These are phyloP conservation scores for Drosophila grimshawi DNA, from an alignment of 1,140 invertebrate genomes.

Conservation along the genomic window DNA sequence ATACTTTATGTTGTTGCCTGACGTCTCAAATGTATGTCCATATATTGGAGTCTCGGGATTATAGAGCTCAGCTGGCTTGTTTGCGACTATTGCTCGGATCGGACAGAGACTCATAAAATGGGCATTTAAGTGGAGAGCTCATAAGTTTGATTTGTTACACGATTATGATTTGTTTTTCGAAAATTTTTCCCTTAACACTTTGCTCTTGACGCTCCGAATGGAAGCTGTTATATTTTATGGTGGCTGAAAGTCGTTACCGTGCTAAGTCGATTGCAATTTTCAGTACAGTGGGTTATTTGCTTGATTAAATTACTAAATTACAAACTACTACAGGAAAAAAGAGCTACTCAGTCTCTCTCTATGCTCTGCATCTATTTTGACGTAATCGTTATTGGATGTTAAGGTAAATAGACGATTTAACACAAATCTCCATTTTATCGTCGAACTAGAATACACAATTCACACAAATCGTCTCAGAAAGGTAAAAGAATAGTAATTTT, in stretches of 20 bases:
- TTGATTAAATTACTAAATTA: neutral
- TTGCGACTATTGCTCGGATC: constrained; percentile 13
- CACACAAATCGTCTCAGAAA: no score
- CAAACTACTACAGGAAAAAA: no score
- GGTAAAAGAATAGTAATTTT: no score
- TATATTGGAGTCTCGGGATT: constrained; percentile 37
- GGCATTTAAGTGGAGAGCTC: constrained; percentile 29
- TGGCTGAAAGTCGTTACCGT: constrained; percentile 24
- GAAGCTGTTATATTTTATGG: constrained; percentile 30
- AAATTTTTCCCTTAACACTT: constrained; percentile 24
- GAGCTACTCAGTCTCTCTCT: no score
- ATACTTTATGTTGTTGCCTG: constrained; percentile 25
- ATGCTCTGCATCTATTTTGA: no score
- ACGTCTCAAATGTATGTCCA: no score
- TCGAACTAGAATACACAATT: no score
- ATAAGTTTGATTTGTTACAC: constrained; percentile 71
- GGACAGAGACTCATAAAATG: constrained; percentile 53
- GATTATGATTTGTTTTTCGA: constrained; percentile 75
- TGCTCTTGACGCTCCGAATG: neutral
- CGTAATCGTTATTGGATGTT: no score
- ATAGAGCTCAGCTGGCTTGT: constrained; percentile 6
- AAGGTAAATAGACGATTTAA: no score
- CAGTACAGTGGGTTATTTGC: constrained; percentile 23
- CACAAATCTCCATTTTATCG: no score
- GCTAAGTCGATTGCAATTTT: constrained; percentile 25